Conservation (phyloP, 2,113 vertebrate species). For the Myodes glareolus region DNA sequence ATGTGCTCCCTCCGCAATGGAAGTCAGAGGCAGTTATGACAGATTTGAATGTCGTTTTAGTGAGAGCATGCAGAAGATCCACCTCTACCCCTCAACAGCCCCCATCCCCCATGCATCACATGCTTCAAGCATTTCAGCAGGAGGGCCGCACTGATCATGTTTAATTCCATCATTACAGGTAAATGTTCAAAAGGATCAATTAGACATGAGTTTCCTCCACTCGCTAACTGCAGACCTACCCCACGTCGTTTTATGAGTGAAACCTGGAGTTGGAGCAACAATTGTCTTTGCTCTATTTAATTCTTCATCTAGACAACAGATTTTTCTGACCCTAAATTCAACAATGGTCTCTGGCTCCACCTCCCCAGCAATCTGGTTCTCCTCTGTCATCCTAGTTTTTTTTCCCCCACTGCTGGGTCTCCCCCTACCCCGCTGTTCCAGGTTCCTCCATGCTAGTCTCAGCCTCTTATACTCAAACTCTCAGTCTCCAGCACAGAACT, state of each 20-base stretch:
- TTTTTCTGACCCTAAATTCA: constrained; percentile 78
- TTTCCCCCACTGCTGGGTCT: not conserved
- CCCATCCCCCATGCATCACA: not conserved
- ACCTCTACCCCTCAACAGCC: not conserved
- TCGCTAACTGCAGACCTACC: constrained; percentile 74
- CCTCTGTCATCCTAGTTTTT: not conserved
- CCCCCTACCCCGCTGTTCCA: rapidly evolving
- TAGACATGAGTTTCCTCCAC: constrained; percentile 71
- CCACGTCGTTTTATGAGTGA: constrained; percentile 82
- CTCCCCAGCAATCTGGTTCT: not conserved
- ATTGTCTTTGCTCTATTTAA: constrained; percentile 85
- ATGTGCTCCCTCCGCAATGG: not conserved
- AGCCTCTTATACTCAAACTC: not conserved
- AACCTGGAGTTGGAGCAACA: constrained; percentile 80
- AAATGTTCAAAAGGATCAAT: constrained; percentile 77
- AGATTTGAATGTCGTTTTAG: not conserved
- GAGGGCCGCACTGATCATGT: constrained; percentile 73
- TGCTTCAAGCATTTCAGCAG: constrained; percentile 69
- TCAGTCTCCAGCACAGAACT: not conserved
- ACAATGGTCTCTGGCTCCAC: constrained; percentile 59
- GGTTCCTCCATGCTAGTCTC: not conserved
- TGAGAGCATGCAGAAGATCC: not conserved
- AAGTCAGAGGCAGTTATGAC: constrained; percentile 16
- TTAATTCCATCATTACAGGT: constrained; percentile 80
- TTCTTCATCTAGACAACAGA: constrained; percentile 79